These are phyloP conservation scores for Galeopterus variegatus DNA, from an alignment of 2,113 vertebrate species.

Conservation along the genomic window DNA sequence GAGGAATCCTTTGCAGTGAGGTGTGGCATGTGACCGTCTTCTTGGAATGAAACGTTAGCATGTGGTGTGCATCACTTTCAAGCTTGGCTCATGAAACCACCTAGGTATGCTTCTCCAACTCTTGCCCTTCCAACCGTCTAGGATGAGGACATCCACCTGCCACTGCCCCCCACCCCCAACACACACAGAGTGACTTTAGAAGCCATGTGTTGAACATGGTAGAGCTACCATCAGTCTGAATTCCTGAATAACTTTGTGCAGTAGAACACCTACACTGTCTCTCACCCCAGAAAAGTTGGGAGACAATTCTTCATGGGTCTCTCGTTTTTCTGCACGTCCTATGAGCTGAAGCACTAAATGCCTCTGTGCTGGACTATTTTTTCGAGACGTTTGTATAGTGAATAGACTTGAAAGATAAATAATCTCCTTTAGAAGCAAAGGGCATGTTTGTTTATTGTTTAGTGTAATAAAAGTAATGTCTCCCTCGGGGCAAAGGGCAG, in stretches of 20 bases:
- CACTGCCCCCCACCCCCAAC: background rate
- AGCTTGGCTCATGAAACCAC: background rate
- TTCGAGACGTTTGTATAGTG: background rate
- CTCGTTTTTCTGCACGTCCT: background rate
- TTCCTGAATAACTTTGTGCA: background rate
- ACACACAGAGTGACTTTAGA: background rate
- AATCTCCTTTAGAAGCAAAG: slow-evolving; percentile 38
- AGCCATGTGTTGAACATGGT: background rate
- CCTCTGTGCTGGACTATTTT: slow-evolving; percentile 21
- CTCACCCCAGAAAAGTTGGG: background rate
- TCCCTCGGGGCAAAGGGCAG: background rate
- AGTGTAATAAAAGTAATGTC: background rate
- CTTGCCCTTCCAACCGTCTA: background rate
- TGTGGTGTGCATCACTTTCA: background rate
- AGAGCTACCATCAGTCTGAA: background rate
- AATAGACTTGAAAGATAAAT: slow-evolving; percentile 41
- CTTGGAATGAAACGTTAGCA: background rate
- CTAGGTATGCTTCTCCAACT: background rate
- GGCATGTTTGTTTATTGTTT: background rate
- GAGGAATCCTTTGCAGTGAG: background rate
- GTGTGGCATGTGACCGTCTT: background rate
- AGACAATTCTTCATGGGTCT: background rate
- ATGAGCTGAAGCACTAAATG: background rate
- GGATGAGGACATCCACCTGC: background rate
- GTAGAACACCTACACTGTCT: background rate